Conservation (phyloP, 2,797 vertebrate species). For the Psittacula echo region DNA sequence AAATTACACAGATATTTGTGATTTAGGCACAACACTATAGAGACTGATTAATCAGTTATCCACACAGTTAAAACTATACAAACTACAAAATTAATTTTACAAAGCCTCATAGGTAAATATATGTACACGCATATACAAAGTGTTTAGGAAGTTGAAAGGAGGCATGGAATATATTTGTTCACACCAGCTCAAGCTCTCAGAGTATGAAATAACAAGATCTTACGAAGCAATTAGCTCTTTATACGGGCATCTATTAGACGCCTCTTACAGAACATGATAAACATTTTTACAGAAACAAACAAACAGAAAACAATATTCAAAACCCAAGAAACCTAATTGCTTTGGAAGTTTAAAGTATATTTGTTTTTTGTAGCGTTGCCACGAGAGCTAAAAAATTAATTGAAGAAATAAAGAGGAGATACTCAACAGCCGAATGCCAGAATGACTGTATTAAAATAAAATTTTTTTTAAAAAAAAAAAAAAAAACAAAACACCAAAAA, state of each 20-base stretch:
- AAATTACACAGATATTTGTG: not conserved
- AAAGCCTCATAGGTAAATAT: not conserved
- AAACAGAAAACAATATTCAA: not conserved
- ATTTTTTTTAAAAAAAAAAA: too few species aligned
- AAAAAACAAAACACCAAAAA: too few species aligned
- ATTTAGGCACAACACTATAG: not conserved
- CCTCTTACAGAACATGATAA: not conserved
- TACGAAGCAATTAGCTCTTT: not conserved
- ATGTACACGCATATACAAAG: rapidly evolving
- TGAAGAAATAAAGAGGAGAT: not conserved
- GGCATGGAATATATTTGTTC: not conserved
- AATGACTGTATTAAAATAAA: not conserved
- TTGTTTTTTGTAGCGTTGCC: not conserved
- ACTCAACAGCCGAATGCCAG: not conserved
- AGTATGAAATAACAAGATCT: not conserved
- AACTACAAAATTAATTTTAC: not conserved
- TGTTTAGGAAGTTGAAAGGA: not conserved
- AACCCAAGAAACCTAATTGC: not conserved
- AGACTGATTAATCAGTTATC: not conserved
- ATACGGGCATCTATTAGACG: not conserved
- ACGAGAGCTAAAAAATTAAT: not conserved
- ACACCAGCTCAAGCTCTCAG: not conserved
- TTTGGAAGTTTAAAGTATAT: not conserved
- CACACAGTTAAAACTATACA: not conserved
- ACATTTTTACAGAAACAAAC: not conserved